Percentiles rank a stretch among this genome's conserved stretches.
These are phyloP conservation scores for Morpho achilles DNA, from an alignment of 2,888 invertebrate genomes.

Conservation along the genomic window DNA sequence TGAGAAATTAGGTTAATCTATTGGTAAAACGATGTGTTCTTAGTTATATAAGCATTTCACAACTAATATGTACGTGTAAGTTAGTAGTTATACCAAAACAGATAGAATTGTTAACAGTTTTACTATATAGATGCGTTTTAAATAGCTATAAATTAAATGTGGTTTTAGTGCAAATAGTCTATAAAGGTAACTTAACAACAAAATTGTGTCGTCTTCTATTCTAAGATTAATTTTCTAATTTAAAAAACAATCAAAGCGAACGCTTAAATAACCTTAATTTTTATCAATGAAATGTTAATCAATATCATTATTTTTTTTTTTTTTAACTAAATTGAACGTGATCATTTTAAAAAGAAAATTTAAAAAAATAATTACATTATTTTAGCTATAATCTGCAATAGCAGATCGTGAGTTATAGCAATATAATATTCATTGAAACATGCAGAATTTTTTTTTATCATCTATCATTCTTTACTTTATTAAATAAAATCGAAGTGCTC, in stretches of 20 bases:
- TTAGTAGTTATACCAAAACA: slow-evolving; percentile 8
- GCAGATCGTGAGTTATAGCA: no score
- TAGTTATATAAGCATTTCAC: slow-evolving; percentile 28
- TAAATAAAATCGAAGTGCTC: no score
- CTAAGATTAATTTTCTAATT: background rate
- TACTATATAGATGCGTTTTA: slow-evolving; percentile 4
- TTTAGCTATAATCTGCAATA: no score
- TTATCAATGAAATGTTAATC: no score
- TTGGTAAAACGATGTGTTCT: slow-evolving; percentile 28
- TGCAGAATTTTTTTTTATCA: no score
- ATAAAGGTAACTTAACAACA: background rate
- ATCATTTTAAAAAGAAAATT: no score
- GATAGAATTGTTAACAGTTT: slow-evolving; percentile 4
- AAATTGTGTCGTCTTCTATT: background rate
- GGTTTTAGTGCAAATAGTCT: slow-evolving; percentile 1
- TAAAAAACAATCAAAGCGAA: background rate
- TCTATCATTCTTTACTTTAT: no score
- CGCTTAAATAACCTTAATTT: no score
- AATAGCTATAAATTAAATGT: background rate
- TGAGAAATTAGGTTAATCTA: slow-evolving; percentile 4
- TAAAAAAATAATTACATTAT: no score
- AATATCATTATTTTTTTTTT: no score
- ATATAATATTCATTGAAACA: no score
- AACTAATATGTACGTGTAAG: slow-evolving; percentile 21
- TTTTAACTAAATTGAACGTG: no score